These are phyloP conservation scores for Blastomussa wellsi DNA, from an alignment of 92 coral and sea anemone genomes.

Conservation along the genomic window DNA sequence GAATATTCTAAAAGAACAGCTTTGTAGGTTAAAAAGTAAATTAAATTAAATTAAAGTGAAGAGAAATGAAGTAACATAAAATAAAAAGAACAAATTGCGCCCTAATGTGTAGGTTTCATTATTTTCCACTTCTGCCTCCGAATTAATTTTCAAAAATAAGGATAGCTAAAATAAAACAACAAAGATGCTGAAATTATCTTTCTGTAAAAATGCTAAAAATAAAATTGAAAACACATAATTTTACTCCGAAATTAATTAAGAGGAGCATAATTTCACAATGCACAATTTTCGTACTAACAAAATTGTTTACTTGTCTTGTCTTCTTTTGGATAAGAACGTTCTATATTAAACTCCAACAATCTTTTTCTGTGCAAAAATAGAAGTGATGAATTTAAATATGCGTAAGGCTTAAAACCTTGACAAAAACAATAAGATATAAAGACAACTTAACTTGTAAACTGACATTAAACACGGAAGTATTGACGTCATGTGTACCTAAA, in stretches of 20 bases:
- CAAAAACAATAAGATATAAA: background rate
- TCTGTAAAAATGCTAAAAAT: too few species aligned
- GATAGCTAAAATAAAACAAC: too few species aligned
- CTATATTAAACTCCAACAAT: background rate
- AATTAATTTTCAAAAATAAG: too few species aligned
- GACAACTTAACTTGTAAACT: background rate
- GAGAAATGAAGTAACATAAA: too few species aligned
- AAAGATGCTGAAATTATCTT: too few species aligned
- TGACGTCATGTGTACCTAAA: constrained; percentile 23
- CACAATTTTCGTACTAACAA: background rate
- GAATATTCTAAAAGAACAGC: too few species aligned
- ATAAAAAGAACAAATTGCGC: too few species aligned
- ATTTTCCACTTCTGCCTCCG: too few species aligned
- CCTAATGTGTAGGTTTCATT: too few species aligned
- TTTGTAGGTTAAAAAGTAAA: too few species aligned
- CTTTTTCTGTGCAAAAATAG: background rate
- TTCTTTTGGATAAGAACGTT: background rate
- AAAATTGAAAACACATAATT: too few species aligned
- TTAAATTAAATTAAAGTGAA: too few species aligned
- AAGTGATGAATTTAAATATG: background rate
- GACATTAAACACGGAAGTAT: background rate
- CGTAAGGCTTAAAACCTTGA: background rate
- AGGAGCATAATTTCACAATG: background rate
- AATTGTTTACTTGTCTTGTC: background rate
- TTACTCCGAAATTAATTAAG: background rate